phyloP scores from a whole-genome alignment of 1,140 invertebrate genomes.

The Drosophila sp. region DNA sequence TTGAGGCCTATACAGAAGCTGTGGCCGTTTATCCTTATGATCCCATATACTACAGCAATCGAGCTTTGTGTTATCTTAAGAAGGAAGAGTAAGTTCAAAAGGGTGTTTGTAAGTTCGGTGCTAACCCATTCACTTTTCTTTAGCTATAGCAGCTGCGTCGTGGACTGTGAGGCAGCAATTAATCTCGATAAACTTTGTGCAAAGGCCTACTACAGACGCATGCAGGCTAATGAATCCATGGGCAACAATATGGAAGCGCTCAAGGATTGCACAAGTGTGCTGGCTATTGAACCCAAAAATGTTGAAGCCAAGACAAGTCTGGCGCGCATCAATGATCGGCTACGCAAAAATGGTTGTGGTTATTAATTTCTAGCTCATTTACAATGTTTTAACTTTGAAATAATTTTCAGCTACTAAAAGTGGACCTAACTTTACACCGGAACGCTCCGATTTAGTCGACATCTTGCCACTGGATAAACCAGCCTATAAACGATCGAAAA shows the following conservation, averaged over 20 bases:
- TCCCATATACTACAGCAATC: constrained; percentile 92
- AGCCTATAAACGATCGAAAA: constrained; percentile 86
- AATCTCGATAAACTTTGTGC: constrained; percentile 64
- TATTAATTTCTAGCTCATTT: background rate
- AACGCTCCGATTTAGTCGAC: constrained; percentile 84
- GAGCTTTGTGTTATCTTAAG: constrained; percentile 94
- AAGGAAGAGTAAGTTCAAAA: constrained; percentile 87
- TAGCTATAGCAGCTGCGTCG: constrained; percentile 68
- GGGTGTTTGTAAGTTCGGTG: background rate
- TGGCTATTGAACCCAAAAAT: constrained; percentile 77
- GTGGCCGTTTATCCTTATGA: constrained; percentile 90
- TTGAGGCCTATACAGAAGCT: constrained; percentile 91
- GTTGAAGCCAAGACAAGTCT: constrained; percentile 70
- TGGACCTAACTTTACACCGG: constrained; percentile 79
- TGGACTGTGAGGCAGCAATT: constrained; percentile 75
- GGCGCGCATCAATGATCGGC: constrained; percentile 65
- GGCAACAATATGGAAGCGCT: constrained; percentile 78
- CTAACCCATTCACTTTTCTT: background rate
- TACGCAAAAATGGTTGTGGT: constrained; percentile 53
- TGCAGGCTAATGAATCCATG: constrained; percentile 78
- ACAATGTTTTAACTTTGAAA: background rate
- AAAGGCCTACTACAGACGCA: constrained; percentile 80
- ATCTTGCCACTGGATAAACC: constrained; percentile 86
- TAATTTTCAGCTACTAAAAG: constrained; percentile 54
- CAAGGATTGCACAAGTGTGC: constrained; percentile 74